These are phyloP conservation scores for Aphelinus atriplicis DNA, from an alignment of 1,140 invertebrate species.

Conservation along the genomic window DNA sequence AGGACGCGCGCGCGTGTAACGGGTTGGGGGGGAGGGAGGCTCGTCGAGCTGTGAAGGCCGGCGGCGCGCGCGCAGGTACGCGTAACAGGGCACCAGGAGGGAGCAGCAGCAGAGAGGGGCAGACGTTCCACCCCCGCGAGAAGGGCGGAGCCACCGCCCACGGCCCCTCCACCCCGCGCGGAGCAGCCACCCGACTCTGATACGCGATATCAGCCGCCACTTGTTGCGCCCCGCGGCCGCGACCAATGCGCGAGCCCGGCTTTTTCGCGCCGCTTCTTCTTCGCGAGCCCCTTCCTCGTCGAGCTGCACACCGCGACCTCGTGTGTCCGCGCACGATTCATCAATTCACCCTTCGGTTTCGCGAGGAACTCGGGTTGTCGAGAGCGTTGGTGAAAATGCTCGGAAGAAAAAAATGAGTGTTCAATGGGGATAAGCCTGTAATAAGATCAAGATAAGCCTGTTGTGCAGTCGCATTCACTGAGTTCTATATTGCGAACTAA, in stretches of 20 bases:
- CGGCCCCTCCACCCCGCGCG: slow-evolving; percentile 27
- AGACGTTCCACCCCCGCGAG: not conserved
- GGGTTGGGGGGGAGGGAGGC: not conserved
- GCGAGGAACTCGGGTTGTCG: too few species aligned
- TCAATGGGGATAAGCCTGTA: too few species aligned
- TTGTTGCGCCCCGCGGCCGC: slow-evolving; percentile 57
- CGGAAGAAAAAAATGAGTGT: too few species aligned
- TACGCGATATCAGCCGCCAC: slow-evolving; percentile 65
- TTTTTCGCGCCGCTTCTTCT: slow-evolving; percentile 46
- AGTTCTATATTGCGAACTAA: too few species aligned
- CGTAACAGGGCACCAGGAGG: slow-evolving; percentile 36
- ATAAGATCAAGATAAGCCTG: too few species aligned
- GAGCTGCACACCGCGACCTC: not conserved
- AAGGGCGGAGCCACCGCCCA: not conserved
- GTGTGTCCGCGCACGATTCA: too few species aligned
- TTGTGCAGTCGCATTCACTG: too few species aligned
- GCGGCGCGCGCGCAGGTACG: slow-evolving; percentile 28
- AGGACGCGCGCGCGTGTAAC: too few species aligned
- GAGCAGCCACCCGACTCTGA: slow-evolving; percentile 50
- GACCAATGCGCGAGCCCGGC: slow-evolving; percentile 8
- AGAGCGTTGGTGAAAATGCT: too few species aligned
- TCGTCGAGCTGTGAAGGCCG: not conserved
- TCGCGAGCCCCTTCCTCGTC: not conserved
- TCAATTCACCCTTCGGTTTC: too few species aligned
- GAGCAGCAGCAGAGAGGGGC: not conserved